These are phyloP conservation scores for Bovichtus variegatus DNA, from an alignment of 2,797 vertebrate genomes.

Conservation along the genomic window DNA sequence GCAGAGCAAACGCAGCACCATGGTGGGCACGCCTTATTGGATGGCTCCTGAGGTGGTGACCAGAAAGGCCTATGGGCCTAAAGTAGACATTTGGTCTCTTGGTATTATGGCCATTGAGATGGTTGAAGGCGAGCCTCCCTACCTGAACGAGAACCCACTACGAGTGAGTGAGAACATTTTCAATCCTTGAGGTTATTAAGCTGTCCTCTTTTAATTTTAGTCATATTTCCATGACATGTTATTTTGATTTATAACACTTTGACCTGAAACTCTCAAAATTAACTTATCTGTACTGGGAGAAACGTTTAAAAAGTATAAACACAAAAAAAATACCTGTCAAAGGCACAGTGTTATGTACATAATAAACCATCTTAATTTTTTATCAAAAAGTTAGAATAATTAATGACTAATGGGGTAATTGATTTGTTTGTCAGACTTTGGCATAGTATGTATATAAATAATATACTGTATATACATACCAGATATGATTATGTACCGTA, in stretches of 20 bases:
- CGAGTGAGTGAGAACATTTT: constrained; percentile 86
- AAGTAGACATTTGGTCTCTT: constrained; percentile 98
- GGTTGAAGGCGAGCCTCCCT: constrained; percentile 98
- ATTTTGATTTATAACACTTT: not conserved
- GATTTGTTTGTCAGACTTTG: not conserved
- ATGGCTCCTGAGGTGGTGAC: constrained; percentile 99
- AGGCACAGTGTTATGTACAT: not conserved
- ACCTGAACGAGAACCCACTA: constrained; percentile 98
- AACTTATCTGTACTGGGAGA: not conserved
- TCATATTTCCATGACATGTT: not conserved
- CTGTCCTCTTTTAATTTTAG: not conserved
- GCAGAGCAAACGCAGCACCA: constrained; percentile 98
- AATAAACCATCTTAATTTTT: not conserved
- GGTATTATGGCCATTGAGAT: constrained; percentile 99
- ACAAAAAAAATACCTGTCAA: not conserved
- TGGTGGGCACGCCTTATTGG: constrained; percentile 99
- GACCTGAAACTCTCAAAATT: not conserved
- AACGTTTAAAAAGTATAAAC: not conserved
- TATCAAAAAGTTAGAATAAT: not conserved
- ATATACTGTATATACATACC: no score
- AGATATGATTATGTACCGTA: not conserved
- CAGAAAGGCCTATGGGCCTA: constrained; percentile 96
- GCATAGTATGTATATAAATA: no score
- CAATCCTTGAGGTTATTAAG: not conserved
- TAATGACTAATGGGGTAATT: not conserved